phyloP scores from a whole-genome alignment of 2,797 vertebrate genomes.

The Loris lydekkerianus region DNA sequence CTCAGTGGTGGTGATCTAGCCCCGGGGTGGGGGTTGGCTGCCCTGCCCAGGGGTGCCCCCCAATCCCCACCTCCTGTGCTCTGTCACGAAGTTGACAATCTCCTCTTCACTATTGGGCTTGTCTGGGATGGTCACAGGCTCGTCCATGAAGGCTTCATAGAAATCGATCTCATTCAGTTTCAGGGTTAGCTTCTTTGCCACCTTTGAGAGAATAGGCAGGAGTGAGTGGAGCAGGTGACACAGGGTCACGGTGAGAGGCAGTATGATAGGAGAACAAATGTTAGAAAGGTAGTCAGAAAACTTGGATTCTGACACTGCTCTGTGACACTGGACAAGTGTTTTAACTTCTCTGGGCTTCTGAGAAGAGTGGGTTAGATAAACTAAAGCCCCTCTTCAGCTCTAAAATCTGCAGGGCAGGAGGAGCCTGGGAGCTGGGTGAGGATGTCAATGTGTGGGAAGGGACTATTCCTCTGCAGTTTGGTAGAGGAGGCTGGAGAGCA shows the following conservation, averaged over 20 bases:
- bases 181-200: slow-evolving; percentile 93
- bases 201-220: slow-evolving; percentile 85
- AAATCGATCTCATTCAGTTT: slow-evolving; percentile 95
- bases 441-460: neutral
- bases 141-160: slow-evolving; percentile 95
- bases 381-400: neutral
- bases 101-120: slow-evolving; percentile 94
- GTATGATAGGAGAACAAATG: neutral
- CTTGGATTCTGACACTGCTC: neutral
- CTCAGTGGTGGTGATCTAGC: neutral
- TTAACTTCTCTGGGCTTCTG: slow-evolving; percentile 32
- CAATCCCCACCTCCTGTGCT: slow-evolving; percentile 91
- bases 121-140: slow-evolving; percentile 92
- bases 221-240: neutral
- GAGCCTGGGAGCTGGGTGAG: neutral
- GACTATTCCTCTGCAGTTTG: neutral
- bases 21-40: neutral
- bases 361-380: neutral
- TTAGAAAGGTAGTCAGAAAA: neutral
- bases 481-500: neutral
- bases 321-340: neutral
- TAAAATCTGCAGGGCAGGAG: neutral
- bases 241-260: neutral
- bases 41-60: neutral
- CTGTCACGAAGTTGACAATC: slow-evolving; percentile 92